Conservation (phyloP, 2,113 vertebrate species). For the Amblyornis subalaris region DNA sequence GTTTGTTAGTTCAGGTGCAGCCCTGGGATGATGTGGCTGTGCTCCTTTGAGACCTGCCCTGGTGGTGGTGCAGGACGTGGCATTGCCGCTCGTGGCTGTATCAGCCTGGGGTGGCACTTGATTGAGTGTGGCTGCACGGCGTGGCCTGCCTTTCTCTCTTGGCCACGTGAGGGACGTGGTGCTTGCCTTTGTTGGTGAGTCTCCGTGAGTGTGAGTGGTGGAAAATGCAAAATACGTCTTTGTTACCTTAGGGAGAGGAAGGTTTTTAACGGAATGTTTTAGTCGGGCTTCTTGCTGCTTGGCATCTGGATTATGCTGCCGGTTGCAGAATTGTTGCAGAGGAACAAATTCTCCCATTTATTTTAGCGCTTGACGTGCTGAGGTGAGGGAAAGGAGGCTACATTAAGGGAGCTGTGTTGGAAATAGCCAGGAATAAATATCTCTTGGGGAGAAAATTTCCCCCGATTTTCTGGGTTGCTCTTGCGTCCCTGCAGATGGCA, state of each 20-base stretch:
- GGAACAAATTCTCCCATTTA: neutral
- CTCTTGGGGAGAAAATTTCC: neutral
- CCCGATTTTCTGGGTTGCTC: neutral
- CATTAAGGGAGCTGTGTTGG: neutral
- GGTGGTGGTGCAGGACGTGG: neutral
- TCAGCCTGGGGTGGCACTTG: neutral
- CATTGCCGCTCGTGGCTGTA: neutral
- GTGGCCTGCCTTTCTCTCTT: neutral
- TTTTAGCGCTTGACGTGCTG: neutral
- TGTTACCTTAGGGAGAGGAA: neutral
- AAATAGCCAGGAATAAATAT: neutral
- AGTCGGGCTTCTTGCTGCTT: neutral
- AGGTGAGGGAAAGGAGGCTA: neutral
- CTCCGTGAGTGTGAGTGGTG: neutral
- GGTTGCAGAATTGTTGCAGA: neutral
- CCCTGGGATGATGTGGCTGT: neutral
- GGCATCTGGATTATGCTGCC: neutral
- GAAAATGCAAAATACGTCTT: neutral
- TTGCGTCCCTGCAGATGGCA: neutral
- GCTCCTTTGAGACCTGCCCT: neutral
- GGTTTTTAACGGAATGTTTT: neutral
- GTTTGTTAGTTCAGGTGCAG: slow-evolving; percentile 16
- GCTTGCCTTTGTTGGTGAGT: neutral
- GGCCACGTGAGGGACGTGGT: rapidly evolving
- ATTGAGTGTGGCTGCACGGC: rapidly evolving